These are phyloP conservation scores for Amyelois transitella DNA, from an alignment of 1,140 invertebrate species.

Conservation along the genomic window DNA sequence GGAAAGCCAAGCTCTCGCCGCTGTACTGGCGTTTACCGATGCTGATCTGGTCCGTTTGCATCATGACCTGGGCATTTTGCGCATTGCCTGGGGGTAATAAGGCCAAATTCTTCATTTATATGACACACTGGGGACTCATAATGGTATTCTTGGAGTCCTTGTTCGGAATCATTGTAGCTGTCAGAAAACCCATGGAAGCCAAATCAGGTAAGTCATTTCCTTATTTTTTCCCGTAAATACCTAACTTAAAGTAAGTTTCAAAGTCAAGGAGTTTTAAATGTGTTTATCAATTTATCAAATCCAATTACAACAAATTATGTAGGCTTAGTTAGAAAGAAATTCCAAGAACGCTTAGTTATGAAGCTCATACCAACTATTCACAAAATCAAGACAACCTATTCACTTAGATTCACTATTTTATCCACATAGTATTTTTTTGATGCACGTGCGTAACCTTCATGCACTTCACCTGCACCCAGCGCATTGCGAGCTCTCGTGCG, in stretches of 20 bases:
- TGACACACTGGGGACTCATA: conserved; percentile 65
- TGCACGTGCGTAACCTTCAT: not conserved
- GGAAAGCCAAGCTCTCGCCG: conserved; percentile 35
- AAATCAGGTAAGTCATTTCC: conserved; percentile 29
- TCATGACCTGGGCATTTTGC: conserved; percentile 29
- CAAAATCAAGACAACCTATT: too few relatives aligned
- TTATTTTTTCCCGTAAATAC: not conserved
- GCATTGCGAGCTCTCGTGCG: not conserved
- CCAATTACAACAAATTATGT: too few relatives aligned
- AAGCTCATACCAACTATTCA: too few relatives aligned
- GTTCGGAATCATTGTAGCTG: conserved; percentile 48
- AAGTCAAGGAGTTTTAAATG: too few relatives aligned
- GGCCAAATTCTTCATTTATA: conserved; percentile 54
- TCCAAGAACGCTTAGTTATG: too few relatives aligned
- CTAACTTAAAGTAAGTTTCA: not conserved
- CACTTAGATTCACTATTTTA: too few relatives aligned
- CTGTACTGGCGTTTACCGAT: conserved; percentile 55
- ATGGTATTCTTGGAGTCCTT: conserved; percentile 48
- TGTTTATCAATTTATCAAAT: too few relatives aligned
- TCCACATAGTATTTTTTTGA: not conserved
- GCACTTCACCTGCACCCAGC: not conserved
- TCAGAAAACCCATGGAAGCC: conserved; percentile 21
- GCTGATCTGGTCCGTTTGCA: conserved; percentile 41
- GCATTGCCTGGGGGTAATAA: conserved; percentile 24
- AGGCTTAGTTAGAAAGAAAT: too few relatives aligned